A percentile compares a stretch with the other conserved stretches of the same genome.
Evolutionary conservation across 2,797 vertebrate genomes (phyloP).

Genomic region (Sebastes minor): DNA sequence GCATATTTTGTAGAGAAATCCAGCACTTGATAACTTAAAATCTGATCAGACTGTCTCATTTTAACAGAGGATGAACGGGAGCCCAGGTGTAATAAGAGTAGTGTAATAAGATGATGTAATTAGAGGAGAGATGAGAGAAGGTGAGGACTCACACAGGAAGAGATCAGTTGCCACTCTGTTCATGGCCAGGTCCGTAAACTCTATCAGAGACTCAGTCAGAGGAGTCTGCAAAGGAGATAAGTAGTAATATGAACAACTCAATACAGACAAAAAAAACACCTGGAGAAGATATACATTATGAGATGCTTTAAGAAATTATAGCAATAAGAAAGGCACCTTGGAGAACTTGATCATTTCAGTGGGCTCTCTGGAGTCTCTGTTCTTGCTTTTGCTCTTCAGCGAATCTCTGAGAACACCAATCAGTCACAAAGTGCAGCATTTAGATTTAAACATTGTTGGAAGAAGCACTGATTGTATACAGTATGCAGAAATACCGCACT

Average conservation of each 20-base stretch:
- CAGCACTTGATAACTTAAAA: not conserved
- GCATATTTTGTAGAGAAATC: not conserved
- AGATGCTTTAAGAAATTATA: not conserved
- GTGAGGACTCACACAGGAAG: slow-evolving; percentile 86
- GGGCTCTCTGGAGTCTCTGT: slow-evolving; percentile 70
- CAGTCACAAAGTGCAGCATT: not conserved
- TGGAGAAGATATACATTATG: not conserved
- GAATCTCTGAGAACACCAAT: slow-evolving; percentile 61
- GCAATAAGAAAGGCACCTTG: slow-evolving; percentile 79
- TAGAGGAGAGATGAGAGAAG: slow-evolving; percentile 15
- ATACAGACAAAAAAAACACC: not conserved
- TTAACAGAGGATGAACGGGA: not conserved
- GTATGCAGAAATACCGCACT: not conserved
- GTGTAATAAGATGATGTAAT: slow-evolving; percentile 17
- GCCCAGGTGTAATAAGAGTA: not conserved
- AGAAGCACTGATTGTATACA: not conserved
- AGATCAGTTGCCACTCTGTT: slow-evolving; percentile 90
- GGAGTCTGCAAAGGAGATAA: slow-evolving; percentile 79
- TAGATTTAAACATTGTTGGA: not conserved
- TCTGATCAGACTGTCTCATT: not conserved
- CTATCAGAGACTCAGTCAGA: slow-evolving; percentile 92
- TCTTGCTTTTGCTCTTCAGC: slow-evolving; percentile 67
- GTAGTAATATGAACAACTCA: not conserved
- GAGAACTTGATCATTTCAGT: slow-evolving; percentile 88
- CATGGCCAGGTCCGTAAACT: slow-evolving; percentile 88